Conservation (phyloP, 1,140 invertebrate genomes). For the Pinna nobilis region DNA sequence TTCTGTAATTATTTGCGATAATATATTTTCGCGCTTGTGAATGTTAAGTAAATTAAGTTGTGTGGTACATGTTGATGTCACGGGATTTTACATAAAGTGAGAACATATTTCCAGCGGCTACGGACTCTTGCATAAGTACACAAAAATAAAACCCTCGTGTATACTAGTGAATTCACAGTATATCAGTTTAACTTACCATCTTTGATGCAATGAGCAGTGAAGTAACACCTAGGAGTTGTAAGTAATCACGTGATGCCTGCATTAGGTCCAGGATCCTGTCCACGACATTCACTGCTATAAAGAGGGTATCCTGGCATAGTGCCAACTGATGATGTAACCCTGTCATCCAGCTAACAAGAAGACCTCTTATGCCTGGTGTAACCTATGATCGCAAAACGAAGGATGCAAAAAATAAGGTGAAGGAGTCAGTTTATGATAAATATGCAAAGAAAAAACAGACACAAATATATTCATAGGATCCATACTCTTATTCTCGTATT, state of each 20-base stretch:
- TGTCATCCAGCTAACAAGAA: constrained; percentile 57
- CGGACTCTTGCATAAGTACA: too few species aligned
- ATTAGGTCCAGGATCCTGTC: constrained; percentile 56
- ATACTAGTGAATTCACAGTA: too few species aligned
- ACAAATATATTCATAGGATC: background rate
- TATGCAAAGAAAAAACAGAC: background rate
- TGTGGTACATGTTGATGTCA: too few species aligned
- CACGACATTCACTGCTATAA: constrained; percentile 58
- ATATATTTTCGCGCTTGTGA: too few species aligned
- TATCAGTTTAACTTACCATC: constrained; percentile 56
- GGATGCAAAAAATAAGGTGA: too few species aligned
- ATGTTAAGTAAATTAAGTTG: too few species aligned
- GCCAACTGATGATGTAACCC: constrained; percentile 49
- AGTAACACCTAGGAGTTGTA: constrained; percentile 55
- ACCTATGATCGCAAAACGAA: constrained; percentile 41
- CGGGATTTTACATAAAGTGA: too few species aligned
- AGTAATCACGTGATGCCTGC: constrained; percentile 50
- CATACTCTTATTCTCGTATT: too few species aligned
- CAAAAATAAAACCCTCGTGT: too few species aligned
- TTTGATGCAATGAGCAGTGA: constrained; percentile 57
- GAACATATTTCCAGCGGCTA: too few species aligned
- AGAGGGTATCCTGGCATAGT: constrained; percentile 58
- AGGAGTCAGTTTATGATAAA: background rate
- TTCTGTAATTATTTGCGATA: too few species aligned
- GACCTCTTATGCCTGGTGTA: constrained; percentile 43